Conservation (phyloP, 2,888 invertebrate species). For the Petrolisthes manimaculis region DNA sequence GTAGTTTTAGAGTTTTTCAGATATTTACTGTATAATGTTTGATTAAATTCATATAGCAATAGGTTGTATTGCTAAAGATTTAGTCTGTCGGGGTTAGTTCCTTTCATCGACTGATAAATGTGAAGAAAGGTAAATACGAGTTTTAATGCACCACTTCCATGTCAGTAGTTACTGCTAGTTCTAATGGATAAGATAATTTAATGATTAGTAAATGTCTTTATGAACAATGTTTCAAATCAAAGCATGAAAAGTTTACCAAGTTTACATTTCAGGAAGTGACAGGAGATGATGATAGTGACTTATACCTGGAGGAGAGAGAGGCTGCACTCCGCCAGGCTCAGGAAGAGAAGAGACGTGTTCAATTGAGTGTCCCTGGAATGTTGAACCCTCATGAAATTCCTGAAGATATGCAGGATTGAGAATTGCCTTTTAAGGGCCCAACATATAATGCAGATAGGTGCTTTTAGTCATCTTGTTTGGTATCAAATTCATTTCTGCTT, state of each 20-base stretch:
- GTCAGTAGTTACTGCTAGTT: too few species aligned
- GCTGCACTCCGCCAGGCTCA: constrained; percentile 89
- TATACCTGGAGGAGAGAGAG: constrained; percentile 97
- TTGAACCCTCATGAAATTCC: constrained; percentile 95
- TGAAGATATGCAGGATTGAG: constrained; percentile 91
- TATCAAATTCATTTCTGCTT: background rate
- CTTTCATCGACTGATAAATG: too few species aligned
- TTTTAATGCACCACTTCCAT: too few species aligned
- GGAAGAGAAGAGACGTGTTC: constrained; percentile 91
- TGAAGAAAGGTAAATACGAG: too few species aligned
- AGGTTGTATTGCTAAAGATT: too few species aligned
- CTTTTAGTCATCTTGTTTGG: background rate
- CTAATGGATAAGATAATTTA: too few species aligned
- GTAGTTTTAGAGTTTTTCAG: background rate
- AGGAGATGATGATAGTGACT: constrained; percentile 96
- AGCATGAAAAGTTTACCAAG: too few species aligned
- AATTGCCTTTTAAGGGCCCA: background rate
- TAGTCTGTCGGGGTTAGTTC: background rate
- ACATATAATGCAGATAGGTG: background rate
- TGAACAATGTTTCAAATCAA: too few species aligned
- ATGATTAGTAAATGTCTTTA: too few species aligned
- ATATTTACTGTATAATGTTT: background rate
- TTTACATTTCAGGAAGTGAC: constrained; percentile 86
- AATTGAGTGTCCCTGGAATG: constrained; percentile 95
- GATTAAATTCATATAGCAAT: background rate